Percentiles rank a stretch among this genome's conserved stretches.
Conservation (phyloP, 2,113 vertebrate species). For the Sinocyclocheilus anshuiensis region DNA sequence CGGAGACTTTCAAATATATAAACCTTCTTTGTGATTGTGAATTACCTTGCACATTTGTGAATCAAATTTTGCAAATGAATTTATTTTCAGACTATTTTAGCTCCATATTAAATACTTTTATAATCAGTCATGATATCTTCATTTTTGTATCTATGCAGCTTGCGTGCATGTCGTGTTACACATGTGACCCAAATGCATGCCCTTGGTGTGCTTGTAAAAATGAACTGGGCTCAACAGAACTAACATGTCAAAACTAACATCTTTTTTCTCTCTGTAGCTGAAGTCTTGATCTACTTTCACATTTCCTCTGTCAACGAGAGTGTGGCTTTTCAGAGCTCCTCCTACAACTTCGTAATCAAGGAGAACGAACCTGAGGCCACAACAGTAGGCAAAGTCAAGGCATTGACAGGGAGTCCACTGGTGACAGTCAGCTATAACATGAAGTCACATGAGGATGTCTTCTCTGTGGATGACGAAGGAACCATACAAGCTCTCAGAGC, state of each 20-base stretch:
- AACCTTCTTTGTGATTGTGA: too few relatives aligned
- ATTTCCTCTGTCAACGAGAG: conserved; percentile 51
- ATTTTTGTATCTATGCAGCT: too few relatives aligned
- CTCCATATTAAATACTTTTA: too few relatives aligned
- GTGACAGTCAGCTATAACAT: conserved; percentile 69
- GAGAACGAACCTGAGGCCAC: conserved; percentile 64
- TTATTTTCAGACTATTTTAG: too few relatives aligned
- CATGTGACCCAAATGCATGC: not conserved
- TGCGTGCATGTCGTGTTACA: too few relatives aligned
- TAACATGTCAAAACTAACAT: not conserved
- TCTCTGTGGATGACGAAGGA: conserved; percentile 70
- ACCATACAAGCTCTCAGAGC: conserved; percentile 52
- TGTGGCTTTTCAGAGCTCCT: conserved; percentile 69
- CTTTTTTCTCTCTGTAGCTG: conserved; percentile 56
- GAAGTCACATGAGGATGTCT: conserved; percentile 68
- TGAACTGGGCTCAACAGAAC: too few relatives aligned
- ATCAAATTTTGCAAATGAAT: too few relatives aligned
- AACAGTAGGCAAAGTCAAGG: conserved; percentile 70
- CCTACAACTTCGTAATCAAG: conserved; percentile 73
- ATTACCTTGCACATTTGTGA: too few relatives aligned
- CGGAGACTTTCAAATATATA: too few relatives aligned
- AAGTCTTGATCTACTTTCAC: conserved; percentile 68
- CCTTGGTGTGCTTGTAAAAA: too few relatives aligned
- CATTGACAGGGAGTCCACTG: conserved; percentile 62
- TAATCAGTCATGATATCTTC: too few relatives aligned